Evolutionary conservation across 2,888 invertebrate species (phyloP).

Genomic region (Rapana venosa): DNA sequence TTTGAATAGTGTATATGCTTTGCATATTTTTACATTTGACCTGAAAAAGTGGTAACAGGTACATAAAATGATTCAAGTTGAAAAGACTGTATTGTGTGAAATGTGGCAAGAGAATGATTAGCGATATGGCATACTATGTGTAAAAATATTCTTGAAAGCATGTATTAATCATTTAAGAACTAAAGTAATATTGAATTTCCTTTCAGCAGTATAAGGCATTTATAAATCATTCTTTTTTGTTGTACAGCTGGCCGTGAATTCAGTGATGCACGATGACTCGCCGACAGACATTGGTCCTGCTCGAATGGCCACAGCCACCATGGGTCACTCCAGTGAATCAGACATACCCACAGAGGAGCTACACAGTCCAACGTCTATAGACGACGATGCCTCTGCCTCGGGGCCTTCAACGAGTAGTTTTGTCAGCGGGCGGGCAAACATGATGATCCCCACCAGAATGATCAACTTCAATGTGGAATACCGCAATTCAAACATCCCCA

Average conservation of each 20-base stretch:
- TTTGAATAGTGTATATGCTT: too few relatives aligned
- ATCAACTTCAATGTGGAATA: conserved; percentile 75
- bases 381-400: conserved; percentile 63
- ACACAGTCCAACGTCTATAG: conserved; percentile 52
- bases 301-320: conserved; percentile 30
- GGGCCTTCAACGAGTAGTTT: conserved; percentile 59
- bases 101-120: too few relatives aligned
- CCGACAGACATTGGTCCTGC: conserved; percentile 44
- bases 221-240: neutral
- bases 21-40: too few relatives aligned
- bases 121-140: neutral
- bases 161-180: too few relatives aligned
- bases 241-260: conserved; percentile 67
- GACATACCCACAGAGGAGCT: conserved; percentile 44
- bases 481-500: conserved; percentile 68
- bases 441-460: conserved; percentile 57
- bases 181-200: too few relatives aligned
- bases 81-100: too few relatives aligned
- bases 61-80: too few relatives aligned
- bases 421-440: conserved; percentile 48
- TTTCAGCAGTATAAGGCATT: too few relatives aligned
- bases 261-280: conserved; percentile 62
- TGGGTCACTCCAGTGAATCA: conserved; percentile 38
- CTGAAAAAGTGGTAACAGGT: too few relatives aligned
- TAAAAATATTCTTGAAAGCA: neutral